These are phyloP conservation scores for Leptocoma aspasia DNA, from an alignment of 2,113 vertebrate species.

Conservation along the genomic window DNA sequence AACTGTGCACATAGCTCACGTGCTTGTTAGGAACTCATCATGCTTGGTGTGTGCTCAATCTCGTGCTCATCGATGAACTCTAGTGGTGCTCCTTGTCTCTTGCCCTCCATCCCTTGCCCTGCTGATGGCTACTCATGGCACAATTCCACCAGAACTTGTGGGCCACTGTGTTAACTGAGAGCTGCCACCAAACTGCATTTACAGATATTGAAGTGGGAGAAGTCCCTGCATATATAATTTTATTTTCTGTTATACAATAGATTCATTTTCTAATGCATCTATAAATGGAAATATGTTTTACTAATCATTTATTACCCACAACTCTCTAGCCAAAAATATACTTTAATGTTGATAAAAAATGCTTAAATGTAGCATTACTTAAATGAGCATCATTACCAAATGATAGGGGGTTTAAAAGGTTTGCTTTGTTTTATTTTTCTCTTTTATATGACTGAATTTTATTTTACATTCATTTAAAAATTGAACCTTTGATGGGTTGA, in stretches of 20 bases:
- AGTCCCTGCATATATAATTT: neutral
- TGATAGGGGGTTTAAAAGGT: neutral
- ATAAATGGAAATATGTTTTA: neutral
- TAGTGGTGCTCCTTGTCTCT: neutral
- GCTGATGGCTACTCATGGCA: neutral
- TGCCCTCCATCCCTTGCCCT: neutral
- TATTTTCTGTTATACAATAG: neutral
- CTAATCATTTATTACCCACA: neutral
- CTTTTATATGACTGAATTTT: neutral
- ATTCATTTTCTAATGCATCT: neutral
- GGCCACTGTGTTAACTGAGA: neutral
- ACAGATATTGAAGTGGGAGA: neutral
- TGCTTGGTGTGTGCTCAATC: neutral
- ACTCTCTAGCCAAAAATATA: neutral
- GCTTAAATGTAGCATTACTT: neutral
- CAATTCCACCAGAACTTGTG: neutral
- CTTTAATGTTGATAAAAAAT: neutral
- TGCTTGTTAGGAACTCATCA: neutral
- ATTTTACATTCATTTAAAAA: neutral
- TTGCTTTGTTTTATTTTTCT: neutral
- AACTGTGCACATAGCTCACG: rapidly evolving
- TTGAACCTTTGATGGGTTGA: neutral
- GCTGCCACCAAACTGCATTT: neutral
- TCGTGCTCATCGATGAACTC: neutral
- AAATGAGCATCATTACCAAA: neutral